phyloP scores from a whole-genome alignment of 2,797 vertebrate species.

The Macropus fuliginosus region DNA sequence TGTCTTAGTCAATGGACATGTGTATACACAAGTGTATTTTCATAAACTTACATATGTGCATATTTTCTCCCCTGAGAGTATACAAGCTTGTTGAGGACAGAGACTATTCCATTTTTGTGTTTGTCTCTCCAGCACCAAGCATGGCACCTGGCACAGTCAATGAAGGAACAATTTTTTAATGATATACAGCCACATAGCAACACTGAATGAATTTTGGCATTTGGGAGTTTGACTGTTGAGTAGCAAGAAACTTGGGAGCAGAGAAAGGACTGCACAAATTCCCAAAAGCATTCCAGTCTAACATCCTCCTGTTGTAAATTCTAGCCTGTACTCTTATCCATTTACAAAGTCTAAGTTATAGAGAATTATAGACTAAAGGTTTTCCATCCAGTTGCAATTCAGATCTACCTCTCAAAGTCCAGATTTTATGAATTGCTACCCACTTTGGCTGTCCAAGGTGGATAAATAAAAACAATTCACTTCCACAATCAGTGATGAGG shows the following conservation, averaged over 20 bases:
- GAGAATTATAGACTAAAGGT: neutral
- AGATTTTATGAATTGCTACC: neutral
- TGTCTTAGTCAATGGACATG: neutral
- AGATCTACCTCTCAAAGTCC: neutral
- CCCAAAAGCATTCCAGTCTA: neutral
- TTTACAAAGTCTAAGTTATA: neutral
- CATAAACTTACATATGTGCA: neutral
- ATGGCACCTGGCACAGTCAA: neutral
- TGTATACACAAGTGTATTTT: too few relatives aligned
- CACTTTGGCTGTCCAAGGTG: neutral
- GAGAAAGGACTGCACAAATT: neutral
- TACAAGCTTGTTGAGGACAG: too few relatives aligned
- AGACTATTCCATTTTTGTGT: neutral
- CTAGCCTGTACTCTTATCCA: neutral
- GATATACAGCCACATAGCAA: neutral
- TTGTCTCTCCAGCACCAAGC: neutral
- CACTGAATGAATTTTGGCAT: neutral
- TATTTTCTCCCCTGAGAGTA: neutral
- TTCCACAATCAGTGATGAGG: neutral
- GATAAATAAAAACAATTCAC: neutral
- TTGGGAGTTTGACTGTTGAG: neutral
- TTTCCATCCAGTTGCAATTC: neutral
- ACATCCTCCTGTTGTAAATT: neutral
- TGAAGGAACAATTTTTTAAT: neutral
- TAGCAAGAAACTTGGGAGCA: neutral